These are phyloP conservation scores for Muscidifurax raptorellus DNA, from an alignment of 1,140 invertebrate species.

Conservation along the genomic window DNA sequence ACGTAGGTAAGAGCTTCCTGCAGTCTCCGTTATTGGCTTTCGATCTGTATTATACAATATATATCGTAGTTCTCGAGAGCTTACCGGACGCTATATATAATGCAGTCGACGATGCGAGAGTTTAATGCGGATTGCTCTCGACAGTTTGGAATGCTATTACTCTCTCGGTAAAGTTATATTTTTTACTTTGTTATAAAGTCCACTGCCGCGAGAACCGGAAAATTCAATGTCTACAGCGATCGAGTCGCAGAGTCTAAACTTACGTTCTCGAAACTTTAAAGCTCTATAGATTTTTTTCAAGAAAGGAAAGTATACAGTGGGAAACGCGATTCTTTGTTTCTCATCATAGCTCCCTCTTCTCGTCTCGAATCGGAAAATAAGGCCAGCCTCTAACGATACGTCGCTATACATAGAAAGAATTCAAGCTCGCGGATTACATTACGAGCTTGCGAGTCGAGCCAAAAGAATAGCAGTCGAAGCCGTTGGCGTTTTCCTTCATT, in stretches of 20 bases:
- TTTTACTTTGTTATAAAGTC: too few relatives aligned
- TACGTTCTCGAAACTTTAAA: too few relatives aligned
- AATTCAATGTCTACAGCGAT: too few relatives aligned
- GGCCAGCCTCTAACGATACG: background rate
- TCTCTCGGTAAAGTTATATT: too few relatives aligned
- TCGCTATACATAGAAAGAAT: background rate
- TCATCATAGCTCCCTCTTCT: background rate
- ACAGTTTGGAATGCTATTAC: too few relatives aligned
- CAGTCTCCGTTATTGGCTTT: background rate
- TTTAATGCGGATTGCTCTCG: too few relatives aligned
- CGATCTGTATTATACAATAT: too few relatives aligned
- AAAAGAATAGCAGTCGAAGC: conserved; percentile 25
- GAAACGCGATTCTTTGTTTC: conserved; percentile 3
- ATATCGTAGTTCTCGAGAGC: background rate
- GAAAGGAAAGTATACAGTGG: background rate
- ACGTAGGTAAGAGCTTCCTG: background rate
- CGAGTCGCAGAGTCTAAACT: too few relatives aligned
- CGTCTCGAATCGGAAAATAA: conserved; percentile 3
- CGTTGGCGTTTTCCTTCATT: background rate
- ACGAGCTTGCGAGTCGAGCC: background rate
- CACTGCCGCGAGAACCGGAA: too few relatives aligned
- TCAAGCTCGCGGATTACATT: background rate
- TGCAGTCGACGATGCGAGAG: too few relatives aligned
- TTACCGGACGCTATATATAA: background rate
- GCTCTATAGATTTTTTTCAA: too few relatives aligned